Evolutionary conservation across 2,888 invertebrate genomes (phyloP), one percentile per base, ranked within the genome.

Genomic region (Diaprepes abbreviatus): DNA sequence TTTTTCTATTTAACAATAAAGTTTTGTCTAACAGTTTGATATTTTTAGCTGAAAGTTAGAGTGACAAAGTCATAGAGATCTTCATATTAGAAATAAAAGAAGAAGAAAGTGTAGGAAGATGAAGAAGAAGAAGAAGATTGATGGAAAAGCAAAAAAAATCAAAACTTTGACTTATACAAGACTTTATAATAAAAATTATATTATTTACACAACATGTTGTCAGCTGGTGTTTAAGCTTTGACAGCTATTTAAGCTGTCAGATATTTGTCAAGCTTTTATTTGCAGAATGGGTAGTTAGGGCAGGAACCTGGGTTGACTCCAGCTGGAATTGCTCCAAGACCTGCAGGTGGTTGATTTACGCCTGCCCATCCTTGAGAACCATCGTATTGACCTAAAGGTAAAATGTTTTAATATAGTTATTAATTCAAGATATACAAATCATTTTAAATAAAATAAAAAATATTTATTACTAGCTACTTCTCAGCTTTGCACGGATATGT

Each of bases 261-360:
- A 12, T 31, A 17, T 3, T 12, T 48, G 17, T 14, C 62, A 38
- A 33, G 50, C 36, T 33, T 36, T 55, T 81, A 82, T 75, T 82
- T 81, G 73, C 85, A 85, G 83, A 83, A 84, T 35, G 84, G 84
- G 72, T 84, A 84, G 79, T 84, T 84, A 72, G 84, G 84, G 73
- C 84, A 84, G 14, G 83, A 74, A 54, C 76, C 77, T n/a, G 84
- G 78, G 70, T 82, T 80, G 17, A 84, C 84, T 66, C 84, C 84
- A 71, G 84, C 84, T n/a, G 84, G 84, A 54, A 84, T 76, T 74
- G 28, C 28, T 31, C 48, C 48, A 14, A 78, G 80, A 66, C 78
- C 80, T 16, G 77, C 73, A 6, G 69, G 65, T 38, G 21, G 24
- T 59, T 54, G 60, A 7, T 38, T 5, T 9, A 57, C 68, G n/a